phyloP scores from a whole-genome alignment of 2,797 vertebrate species.

The Scomberomorus guttatus region DNA sequence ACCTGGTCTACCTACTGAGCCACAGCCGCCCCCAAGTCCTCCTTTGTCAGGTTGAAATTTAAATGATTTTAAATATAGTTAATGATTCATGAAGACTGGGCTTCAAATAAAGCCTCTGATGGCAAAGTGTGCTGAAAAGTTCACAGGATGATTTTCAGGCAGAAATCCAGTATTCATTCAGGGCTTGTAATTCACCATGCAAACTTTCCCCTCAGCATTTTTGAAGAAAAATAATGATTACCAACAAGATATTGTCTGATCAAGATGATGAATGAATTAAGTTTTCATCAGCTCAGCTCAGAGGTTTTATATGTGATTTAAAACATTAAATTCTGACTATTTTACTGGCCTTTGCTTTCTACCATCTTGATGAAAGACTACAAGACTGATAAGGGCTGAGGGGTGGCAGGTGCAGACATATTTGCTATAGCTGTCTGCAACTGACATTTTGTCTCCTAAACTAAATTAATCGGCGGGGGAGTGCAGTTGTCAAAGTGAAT shows the following conservation, averaged over 20 bases:
- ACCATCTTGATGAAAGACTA: not conserved
- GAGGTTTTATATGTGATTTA: not conserved
- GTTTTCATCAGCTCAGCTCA: slow-evolving; percentile 3
- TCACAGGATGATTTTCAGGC: not conserved
- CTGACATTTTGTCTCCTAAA: slow-evolving; percentile 4
- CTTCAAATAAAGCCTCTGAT: not conserved
- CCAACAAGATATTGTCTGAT: not conserved
- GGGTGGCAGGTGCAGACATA: not conserved
- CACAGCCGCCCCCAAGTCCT: no score
- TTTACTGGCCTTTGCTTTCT: slow-evolving; percentile 2
- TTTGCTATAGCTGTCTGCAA: not conserved
- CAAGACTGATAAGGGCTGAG: not conserved
- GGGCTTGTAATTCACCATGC: not conserved
- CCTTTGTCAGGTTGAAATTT: not conserved
- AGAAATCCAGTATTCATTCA: not conserved
- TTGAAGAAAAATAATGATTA: not conserved
- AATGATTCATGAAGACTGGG: not conserved
- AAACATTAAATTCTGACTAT: not conserved
- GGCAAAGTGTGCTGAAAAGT: not conserved
- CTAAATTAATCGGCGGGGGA: not conserved
- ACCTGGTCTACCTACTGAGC: no score
- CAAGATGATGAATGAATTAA: not conserved
- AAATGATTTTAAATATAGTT: slow-evolving; percentile 5
- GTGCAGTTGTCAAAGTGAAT: slow-evolving; percentile 2
- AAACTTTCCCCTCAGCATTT: not conserved